Percentiles rank a stretch among this genome's conserved stretches.
phyloP scores from a whole-genome alignment of 2,113 vertebrate genomes.

The Erpornis zantholeuca region DNA sequence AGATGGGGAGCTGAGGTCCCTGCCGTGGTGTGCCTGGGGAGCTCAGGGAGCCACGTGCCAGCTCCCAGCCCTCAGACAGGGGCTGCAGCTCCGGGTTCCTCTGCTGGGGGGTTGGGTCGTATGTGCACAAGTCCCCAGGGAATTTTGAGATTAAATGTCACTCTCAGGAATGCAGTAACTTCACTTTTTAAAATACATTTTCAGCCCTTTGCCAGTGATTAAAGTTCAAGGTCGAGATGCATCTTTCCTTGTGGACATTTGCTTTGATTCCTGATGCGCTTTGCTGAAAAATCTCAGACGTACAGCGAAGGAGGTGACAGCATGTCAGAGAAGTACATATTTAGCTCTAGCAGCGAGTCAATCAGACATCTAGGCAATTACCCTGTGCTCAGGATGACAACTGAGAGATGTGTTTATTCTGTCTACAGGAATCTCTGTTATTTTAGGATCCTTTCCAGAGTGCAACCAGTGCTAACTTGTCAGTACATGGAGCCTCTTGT shows the following conservation, averaged over 20 bases:
- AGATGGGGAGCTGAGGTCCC: neutral
- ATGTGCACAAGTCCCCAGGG: neutral
- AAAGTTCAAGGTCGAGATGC: slow-evolving; percentile 41
- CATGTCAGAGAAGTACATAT: slow-evolving; percentile 46
- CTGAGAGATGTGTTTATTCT: slow-evolving; percentile 66
- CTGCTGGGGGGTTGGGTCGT: rapidly evolving
- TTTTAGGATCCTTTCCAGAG: slow-evolving; percentile 63
- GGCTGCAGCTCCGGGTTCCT: neutral
- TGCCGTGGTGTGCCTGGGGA: neutral
- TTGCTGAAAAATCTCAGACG: neutral
- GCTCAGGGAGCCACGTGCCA: neutral
- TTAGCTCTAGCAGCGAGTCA: slow-evolving; percentile 58
- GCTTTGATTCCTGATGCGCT: slow-evolving; percentile 47
- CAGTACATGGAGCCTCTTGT: slow-evolving; percentile 61
- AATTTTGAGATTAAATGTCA: neutral
- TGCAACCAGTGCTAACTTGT: slow-evolving; percentile 59
- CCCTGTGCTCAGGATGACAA: slow-evolving; percentile 57
- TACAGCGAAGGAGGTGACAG: slow-evolving; percentile 25
- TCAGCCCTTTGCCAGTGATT: neutral
- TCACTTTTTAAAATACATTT: neutral
- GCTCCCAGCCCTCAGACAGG: neutral
- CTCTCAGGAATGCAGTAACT: slow-evolving; percentile 24
- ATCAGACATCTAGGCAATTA: slow-evolving; percentile 65
- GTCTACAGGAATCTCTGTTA: slow-evolving; percentile 65
- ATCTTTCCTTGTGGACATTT: slow-evolving; percentile 53